Conservation (phyloP, 2,113 vertebrate genomes). For the Menidia beryllina region DNA sequence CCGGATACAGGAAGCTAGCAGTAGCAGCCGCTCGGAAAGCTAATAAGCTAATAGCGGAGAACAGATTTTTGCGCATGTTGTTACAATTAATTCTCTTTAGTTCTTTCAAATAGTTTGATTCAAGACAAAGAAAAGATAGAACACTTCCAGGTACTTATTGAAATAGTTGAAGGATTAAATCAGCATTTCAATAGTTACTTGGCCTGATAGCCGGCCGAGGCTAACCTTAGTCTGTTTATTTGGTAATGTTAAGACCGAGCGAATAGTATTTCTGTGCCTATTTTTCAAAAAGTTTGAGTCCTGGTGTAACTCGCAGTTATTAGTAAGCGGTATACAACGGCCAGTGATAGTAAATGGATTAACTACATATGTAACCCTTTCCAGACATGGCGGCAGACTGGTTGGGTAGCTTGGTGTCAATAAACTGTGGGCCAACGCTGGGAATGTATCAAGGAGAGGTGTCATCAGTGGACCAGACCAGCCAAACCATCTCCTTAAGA, state of each 20-base stretch:
- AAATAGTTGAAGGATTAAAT: background rate
- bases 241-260: constrained; percentile 3
- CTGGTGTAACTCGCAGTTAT: background rate
- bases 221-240: constrained; percentile 24
- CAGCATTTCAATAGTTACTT: background rate
- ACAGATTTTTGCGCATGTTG: background rate
- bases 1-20: constrained; percentile 43
- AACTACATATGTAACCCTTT: background rate
- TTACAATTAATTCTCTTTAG: background rate
- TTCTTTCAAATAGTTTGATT: background rate
- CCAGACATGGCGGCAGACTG: constrained; percentile 92
- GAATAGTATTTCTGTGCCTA: background rate
- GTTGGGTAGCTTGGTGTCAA: constrained; percentile 96
- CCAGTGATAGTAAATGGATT: background rate
- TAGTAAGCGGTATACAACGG: background rate
- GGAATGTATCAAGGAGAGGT: constrained; percentile 97
- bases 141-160: background rate
- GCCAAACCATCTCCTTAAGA: constrained; percentile 95
- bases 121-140: constrained; percentile 11
- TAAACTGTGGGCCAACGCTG: constrained; percentile 93
- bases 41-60: constrained; percentile 27
- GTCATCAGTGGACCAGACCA: constrained; percentile 93
- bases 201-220: constrained; percentile 33
- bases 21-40: constrained; percentile 20
- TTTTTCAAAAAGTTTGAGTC: background rate